A percentile compares a stretch with the other conserved stretches of the same genome.
Evolutionary conservation across 2,797 vertebrate species (phyloP).

Genomic region (Vespertilio murinus): DNA sequence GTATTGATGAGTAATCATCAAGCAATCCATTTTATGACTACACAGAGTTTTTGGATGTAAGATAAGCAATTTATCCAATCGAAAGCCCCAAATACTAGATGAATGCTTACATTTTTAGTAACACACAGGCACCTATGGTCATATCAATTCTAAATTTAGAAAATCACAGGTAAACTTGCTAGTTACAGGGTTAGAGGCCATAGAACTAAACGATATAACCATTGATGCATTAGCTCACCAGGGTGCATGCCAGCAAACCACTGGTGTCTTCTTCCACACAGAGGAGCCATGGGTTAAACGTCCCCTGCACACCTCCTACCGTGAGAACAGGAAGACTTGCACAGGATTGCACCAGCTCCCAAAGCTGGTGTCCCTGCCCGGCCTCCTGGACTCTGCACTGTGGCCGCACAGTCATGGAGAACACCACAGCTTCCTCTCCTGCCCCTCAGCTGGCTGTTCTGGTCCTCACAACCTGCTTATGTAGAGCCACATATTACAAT

Average conservation of each 20-base stretch:
- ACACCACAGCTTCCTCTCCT: background rate
- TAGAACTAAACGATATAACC: background rate
- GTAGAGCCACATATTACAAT: background rate
- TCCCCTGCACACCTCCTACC: background rate
- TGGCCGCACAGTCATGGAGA: background rate
- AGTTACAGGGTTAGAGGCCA: background rate
- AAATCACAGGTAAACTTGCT: background rate
- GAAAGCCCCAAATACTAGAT: background rate
- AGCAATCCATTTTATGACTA: background rate
- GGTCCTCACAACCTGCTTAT: background rate
- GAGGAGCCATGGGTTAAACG: background rate
- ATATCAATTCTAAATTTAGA: conserved; percentile 33
- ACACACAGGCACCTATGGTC: background rate
- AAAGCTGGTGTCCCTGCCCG: background rate
- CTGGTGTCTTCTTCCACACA: background rate
- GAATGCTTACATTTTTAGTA: background rate
- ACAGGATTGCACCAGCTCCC: background rate
- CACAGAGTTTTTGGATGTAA: background rate
- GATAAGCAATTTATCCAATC: background rate
- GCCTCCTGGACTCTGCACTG: background rate
- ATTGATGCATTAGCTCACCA: background rate
- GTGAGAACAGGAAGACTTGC: background rate
- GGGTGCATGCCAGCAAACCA: background rate
- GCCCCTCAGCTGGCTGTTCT: background rate
- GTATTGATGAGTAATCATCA: background rate